These are phyloP conservation scores for Shinisaurus crocodilurus DNA, from an alignment of 2,113 vertebrate species.

Conservation along the genomic window DNA sequence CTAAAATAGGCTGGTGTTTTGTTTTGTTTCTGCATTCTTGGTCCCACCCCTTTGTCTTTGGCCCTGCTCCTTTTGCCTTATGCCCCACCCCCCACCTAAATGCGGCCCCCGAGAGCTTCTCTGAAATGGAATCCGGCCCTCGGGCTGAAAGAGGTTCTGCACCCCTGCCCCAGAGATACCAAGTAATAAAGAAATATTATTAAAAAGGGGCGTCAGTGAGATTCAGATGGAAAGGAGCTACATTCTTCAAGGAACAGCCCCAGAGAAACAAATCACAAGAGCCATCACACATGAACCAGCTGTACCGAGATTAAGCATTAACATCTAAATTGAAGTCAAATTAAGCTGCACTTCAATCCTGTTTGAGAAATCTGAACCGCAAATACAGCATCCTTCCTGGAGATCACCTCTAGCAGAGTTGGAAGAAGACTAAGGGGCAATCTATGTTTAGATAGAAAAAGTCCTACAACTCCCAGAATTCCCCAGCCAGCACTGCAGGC, in stretches of 20 bases:
- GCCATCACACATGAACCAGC: not conserved
- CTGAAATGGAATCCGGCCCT: too few species aligned
- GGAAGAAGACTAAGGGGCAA: constrained; percentile 13
- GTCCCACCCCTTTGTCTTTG: too few species aligned
- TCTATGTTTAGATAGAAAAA: not conserved
- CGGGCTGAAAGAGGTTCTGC: too few species aligned
- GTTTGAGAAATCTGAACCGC: not conserved
- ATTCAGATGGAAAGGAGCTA: not conserved
- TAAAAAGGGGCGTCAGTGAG: not conserved
- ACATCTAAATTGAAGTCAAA: not conserved
- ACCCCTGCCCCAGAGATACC: too few species aligned
- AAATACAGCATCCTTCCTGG: not conserved
- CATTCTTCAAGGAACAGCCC: not conserved
- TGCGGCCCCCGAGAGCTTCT: too few species aligned
- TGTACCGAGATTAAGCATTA: not conserved
- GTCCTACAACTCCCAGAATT: too few species aligned
- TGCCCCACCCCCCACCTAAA: too few species aligned
- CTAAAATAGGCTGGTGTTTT: too few species aligned
- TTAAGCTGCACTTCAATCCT: fast-evolving
- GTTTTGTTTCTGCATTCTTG: too few species aligned
- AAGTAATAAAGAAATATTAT: not conserved
- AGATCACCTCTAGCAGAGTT: not conserved
- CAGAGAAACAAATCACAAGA: not conserved
- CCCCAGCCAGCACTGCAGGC: too few species aligned
- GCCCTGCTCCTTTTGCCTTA: too few species aligned